These are phyloP conservation scores for Nothocercus julius DNA, from an alignment of 2,113 vertebrate genomes.

Conservation along the genomic window DNA sequence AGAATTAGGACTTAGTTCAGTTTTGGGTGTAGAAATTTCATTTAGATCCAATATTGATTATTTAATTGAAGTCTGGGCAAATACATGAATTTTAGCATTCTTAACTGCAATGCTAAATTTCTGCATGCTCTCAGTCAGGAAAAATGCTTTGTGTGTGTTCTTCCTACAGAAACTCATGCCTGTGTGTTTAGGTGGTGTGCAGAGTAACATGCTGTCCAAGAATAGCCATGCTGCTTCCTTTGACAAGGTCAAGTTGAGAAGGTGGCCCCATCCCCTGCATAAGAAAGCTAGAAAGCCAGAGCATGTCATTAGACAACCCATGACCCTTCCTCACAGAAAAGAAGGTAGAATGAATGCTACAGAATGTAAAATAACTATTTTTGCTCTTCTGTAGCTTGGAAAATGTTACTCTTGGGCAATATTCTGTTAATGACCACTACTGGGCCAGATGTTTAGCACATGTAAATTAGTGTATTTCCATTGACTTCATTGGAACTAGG, in stretches of 20 bases:
- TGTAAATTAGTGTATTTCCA: constrained; percentile 35
- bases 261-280: background rate
- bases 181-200: background rate
- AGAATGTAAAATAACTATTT: constrained; percentile 30
- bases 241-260: constrained; percentile 20
- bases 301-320: background rate
- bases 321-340: background rate
- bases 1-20: background rate
- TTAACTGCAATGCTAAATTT: background rate
- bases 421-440: constrained; percentile 22
- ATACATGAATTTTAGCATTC: background rate
- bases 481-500: constrained; percentile 27
- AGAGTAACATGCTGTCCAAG: background rate
- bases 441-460: constrained; percentile 44
- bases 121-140: background rate
- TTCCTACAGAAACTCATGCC: background rate
- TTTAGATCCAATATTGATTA: background rate
- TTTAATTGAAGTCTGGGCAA: background rate
- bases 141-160: background rate
- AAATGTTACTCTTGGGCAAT: constrained; percentile 53
- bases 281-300: constrained; percentile 29
- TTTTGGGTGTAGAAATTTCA: background rate
- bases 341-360: background rate
- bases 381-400: constrained; percentile 15
- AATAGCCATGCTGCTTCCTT: background rate